A percentile compares a stretch with the other conserved stretches of the same genome.
phyloP scores from a whole-genome alignment of 2,888 invertebrate species.

The Penaeus monodon region DNA sequence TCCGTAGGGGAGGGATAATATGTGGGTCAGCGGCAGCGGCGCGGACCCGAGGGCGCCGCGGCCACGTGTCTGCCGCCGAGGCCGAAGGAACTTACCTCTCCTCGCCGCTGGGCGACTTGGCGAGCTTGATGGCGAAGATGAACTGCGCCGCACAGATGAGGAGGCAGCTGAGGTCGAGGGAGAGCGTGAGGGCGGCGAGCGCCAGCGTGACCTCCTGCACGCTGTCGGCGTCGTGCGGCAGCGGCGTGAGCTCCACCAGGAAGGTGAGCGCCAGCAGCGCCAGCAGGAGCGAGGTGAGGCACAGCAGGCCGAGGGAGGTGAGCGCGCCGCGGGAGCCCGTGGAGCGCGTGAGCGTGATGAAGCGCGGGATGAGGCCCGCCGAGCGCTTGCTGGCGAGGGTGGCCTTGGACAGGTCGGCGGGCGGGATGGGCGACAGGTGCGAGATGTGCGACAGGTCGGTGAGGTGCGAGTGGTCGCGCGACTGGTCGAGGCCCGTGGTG shows the following conservation, averaged over 20 bases:
- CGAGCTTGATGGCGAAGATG: slow-evolving; percentile 91
- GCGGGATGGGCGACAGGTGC: slow-evolving; percentile 58
- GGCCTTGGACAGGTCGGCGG: slow-evolving; percentile 64
- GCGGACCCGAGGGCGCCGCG: neutral
- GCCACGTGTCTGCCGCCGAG: neutral
- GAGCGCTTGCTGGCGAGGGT: slow-evolving; percentile 80
- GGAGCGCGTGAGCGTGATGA: slow-evolving; percentile 70
- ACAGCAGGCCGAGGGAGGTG: slow-evolving; percentile 86
- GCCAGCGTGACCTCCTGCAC: slow-evolving; percentile 93
- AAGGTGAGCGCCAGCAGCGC: slow-evolving; percentile 87
- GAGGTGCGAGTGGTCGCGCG: slow-evolving; percentile 65
- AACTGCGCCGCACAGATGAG: slow-evolving; percentile 95
- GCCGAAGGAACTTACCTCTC: slow-evolving; percentile 74
- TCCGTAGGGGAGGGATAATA: neutral
- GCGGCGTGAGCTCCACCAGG: slow-evolving; percentile 85
- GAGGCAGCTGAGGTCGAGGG: slow-evolving; percentile 89
- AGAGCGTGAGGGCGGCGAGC: slow-evolving; percentile 87
- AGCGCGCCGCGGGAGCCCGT: slow-evolving; percentile 83
- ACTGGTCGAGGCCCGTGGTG: slow-evolving; percentile 66
- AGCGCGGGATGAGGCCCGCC: slow-evolving; percentile 38
- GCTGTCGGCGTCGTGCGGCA: slow-evolving; percentile 76
- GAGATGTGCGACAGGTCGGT: slow-evolving; percentile 65
- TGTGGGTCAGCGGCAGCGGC: slow-evolving; percentile 11
- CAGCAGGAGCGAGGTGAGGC: slow-evolving; percentile 86
- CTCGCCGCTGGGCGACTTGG: slow-evolving; percentile 85